phyloP scores from a whole-genome alignment of 2,888 invertebrate species.

The Agelastica alni region DNA sequence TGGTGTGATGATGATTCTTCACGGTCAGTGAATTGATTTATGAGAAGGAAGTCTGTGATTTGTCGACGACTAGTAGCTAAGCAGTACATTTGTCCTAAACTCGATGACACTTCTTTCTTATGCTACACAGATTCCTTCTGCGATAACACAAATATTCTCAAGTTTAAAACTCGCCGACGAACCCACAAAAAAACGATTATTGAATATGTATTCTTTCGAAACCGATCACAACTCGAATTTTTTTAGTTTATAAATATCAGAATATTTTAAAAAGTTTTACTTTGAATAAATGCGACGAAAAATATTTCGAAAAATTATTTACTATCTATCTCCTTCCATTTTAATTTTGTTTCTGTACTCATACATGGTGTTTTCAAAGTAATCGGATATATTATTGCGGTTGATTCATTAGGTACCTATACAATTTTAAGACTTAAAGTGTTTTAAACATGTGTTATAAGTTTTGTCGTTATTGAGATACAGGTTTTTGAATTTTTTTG shows the following conservation, averaged over 20 bases:
- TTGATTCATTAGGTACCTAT: no score
- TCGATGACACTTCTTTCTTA: conserved; percentile 37
- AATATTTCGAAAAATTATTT: no score
- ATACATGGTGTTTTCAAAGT: no score
- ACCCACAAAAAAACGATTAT: conserved; percentile 29
- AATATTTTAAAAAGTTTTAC: conserved; percentile 10
- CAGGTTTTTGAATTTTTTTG: no score
- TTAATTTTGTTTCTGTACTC: no score
- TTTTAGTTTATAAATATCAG: conserved; percentile 25
- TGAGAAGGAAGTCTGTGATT: conserved; percentile 55
- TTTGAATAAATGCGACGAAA: no score
- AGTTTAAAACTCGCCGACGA: conserved; percentile 27
- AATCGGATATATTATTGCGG: no score
- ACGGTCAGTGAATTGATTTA: conserved; percentile 51
- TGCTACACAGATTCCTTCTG: conserved; percentile 35
- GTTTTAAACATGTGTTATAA: no score
- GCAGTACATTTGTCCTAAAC: conserved; percentile 41
- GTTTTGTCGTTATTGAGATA: no score
- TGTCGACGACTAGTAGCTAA: conserved; percentile 48
- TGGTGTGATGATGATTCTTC: conserved; percentile 28
- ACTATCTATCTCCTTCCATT: no score
- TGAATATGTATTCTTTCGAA: conserved; percentile 34
- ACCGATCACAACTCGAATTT: conserved; percentile 30
- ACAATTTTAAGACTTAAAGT: no score
- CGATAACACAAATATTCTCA: conserved; percentile 37